Base-by-base conservation (phyloP, 2,888 invertebrate species). In the Metalampra italica region DNA sequence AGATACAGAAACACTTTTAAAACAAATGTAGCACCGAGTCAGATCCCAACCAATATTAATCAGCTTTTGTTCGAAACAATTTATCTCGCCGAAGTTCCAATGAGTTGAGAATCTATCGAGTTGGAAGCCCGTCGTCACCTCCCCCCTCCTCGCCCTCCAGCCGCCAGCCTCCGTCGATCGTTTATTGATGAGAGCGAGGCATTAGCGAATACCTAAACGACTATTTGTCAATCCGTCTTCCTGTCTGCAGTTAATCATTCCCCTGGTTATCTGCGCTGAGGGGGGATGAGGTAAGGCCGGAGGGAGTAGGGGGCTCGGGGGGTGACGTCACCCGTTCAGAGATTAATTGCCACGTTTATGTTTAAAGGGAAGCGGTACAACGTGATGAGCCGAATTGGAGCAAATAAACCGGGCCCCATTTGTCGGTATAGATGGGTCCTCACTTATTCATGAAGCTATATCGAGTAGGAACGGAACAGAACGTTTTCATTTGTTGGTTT, bases 141-240 rank as follows among this genome's bases (percentile, higher is more conserved):
- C 48, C 51, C 46, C 43, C 29, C 43, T 12, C 45, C 37, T 37
- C n/a, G 15, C 38, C 30, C 46, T 38, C 38, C 38, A n/a, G 14
- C 44, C 49, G 22, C 29, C 15, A n/a, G 22, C 29, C 51, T 41
- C 55, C 60, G 59, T 64, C 70, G 74, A 78, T 78, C 78, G 78
- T 82, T 81, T 82, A 86, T 86, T 86, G 83, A 84, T 84, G 87
- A 83, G 81, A 72, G 68, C 62, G 71, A 66, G 64, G 72, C 87
- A 87, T 88, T 87, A 87, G 86, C 85, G 77, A 85, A 88, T 88
- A 82, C 88, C 86, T 78, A 82, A 88, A 80, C 78, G 85, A 83
- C 86, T 88, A 88, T 88, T 88, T 86, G 88, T 88, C 87, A 86
- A 85, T 86, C 84, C 80, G 82, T 85, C 88, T 89, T 84, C 81